These are phyloP conservation scores for Agrilus mali DNA, from an alignment of 2,888 invertebrate genomes.

Conservation along the genomic window DNA sequence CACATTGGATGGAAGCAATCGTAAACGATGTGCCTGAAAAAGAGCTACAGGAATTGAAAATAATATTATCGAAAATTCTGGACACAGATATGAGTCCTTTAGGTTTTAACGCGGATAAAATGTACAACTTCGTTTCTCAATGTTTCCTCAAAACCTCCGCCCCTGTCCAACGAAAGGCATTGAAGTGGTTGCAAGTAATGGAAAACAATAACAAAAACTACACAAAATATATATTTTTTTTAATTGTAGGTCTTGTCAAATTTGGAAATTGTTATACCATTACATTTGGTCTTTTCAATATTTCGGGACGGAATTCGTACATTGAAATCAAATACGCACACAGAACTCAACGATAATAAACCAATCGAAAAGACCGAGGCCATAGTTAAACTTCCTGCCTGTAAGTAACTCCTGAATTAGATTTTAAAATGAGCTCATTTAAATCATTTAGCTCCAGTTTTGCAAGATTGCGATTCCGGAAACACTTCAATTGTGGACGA, in stretches of 20 bases:
- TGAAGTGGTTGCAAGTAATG: constrained; percentile 73
- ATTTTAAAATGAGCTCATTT: not conserved
- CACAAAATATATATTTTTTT: not conserved
- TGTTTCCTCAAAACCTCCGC: constrained; percentile 71
- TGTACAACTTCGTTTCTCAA: constrained; percentile 87
- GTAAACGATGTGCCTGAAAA: constrained; percentile 84
- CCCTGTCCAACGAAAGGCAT: constrained; percentile 74
- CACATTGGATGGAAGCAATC: constrained; percentile 97
- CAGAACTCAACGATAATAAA: constrained; percentile 30
- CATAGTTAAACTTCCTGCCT: not conserved
- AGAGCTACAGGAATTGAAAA: constrained; percentile 71
- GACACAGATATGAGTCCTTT: constrained; percentile 93
- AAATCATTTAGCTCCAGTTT: constrained; percentile 41
- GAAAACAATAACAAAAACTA: not conserved
- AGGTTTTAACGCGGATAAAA: constrained; percentile 85
- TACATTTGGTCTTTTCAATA: constrained; percentile 76
- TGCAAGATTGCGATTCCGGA: constrained; percentile 52
- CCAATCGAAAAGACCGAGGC: too few relatives aligned
- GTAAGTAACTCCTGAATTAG: constrained; percentile 2
- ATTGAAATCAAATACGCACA: constrained; percentile 45
- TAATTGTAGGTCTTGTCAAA: constrained; percentile 63
- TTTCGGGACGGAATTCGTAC: constrained; percentile 78
- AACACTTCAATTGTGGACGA: constrained; percentile 58
- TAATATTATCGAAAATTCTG: constrained; percentile 81
- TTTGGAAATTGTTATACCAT: constrained; percentile 79